A percentile compares a stretch with the other conserved stretches of the same genome.
phyloP scores from a whole-genome alignment of 2,888 invertebrate species.

The Stenodera caucasica region DNA sequence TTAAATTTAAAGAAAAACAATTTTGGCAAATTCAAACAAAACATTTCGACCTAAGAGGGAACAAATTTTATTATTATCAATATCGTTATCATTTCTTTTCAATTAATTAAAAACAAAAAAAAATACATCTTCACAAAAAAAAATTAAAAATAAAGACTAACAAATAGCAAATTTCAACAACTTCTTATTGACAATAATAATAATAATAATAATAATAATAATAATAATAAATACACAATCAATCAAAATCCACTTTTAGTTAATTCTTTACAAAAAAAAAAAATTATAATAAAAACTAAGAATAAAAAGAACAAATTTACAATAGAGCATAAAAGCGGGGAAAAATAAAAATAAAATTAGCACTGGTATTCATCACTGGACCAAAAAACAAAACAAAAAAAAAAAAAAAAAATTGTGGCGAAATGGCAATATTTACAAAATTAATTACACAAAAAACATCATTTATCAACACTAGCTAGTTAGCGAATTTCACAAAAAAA shows the following conservation, averaged over 20 bases:
- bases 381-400: not conserved
- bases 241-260: not conserved
- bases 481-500: not conserved
- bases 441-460: not conserved
- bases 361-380: constrained; percentile 1
- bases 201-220: not conserved
- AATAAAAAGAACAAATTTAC: not conserved
- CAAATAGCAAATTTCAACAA: constrained; percentile 3
- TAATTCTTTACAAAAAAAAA: not conserved
- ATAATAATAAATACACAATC: constrained; percentile 5
- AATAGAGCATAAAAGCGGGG: not conserved
- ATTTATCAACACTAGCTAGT: not conserved
- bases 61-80: constrained; percentile 3
- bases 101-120: not conserved
- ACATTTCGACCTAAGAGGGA: not conserved
- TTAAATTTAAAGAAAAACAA: too few species aligned
- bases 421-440: not conserved
- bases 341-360: not conserved
- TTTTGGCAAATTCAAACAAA: too few species aligned
- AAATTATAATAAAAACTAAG: not conserved
- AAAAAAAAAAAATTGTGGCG: not conserved
- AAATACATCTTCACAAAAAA: not conserved
- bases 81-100: not conserved
- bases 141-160: not conserved
- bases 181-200: not conserved